Conservation (phyloP, 2,797 vertebrate genomes). For the Amblyraja radiata region DNA sequence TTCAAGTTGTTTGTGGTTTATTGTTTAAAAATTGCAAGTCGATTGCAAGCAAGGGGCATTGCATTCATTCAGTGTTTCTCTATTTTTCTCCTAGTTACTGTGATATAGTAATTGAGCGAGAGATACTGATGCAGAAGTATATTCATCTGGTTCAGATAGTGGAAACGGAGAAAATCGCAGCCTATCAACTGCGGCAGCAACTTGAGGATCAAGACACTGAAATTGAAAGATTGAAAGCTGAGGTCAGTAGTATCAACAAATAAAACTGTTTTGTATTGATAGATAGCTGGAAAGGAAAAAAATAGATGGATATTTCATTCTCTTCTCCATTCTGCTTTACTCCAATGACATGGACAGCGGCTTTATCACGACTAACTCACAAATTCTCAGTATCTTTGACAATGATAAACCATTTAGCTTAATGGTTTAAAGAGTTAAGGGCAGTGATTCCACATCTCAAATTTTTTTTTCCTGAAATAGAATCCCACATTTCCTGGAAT, state of each 20-base stretch:
- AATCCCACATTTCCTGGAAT: too few relatives aligned
- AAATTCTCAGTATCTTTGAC: neutral
- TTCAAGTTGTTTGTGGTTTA: neutral
- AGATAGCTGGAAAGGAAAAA: too few relatives aligned
- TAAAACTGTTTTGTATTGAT: conserved; percentile 39
- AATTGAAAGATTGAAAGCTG: conserved; percentile 88
- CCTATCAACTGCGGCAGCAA: conserved; percentile 89
- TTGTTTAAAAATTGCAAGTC: neutral
- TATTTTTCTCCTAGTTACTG: conserved; percentile 68
- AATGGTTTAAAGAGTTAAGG: neutral
- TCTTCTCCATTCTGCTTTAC: neutral
- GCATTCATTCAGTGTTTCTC: neutral
- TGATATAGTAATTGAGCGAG: conserved; percentile 84
- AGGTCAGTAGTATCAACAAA: conserved; percentile 61
- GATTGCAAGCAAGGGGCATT: neutral
- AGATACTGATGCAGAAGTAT: conserved; percentile 97
- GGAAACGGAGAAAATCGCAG: conserved; percentile 92
- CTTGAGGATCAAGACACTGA: conserved; percentile 95
- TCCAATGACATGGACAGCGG: neutral
- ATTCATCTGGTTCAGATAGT: conserved; percentile 95
- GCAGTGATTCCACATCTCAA: too few relatives aligned
- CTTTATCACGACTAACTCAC: neutral
- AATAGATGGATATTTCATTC: too few relatives aligned
- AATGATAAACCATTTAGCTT: neutral
- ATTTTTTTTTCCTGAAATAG: too few relatives aligned